Percentiles rank a stretch among this genome's conserved stretches.
These are phyloP conservation scores for Epizoanthus rinbou DNA, from an alignment of 92 coral and sea anemone species.

Conservation along the genomic window DNA sequence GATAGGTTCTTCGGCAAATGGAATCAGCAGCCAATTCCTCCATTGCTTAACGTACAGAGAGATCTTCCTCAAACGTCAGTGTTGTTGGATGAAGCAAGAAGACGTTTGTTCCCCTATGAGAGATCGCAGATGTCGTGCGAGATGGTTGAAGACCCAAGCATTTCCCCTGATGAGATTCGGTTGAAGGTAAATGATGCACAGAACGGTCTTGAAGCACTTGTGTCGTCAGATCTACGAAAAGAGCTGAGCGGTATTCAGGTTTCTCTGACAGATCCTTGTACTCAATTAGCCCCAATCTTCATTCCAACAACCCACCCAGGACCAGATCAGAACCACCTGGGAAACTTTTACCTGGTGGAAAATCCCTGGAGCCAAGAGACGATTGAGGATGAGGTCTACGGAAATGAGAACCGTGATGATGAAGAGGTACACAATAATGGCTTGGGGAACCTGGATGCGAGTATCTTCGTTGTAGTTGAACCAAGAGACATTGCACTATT, in stretches of 20 bases:
- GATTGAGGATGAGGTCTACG: background rate
- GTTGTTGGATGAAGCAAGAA: constrained; percentile 20
- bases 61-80: background rate
- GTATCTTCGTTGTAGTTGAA: constrained; percentile 57
- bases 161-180: constrained; percentile 31
- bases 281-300: constrained; percentile 56
- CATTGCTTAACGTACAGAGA: background rate
- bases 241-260: constrained; percentile 7
- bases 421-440: background rate
- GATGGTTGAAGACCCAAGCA: constrained; percentile 6
- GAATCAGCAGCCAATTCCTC: background rate
- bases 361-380: constrained; percentile 54
- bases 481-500: constrained; percentile 23
- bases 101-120: constrained; percentile 47
- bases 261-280: constrained; percentile 31
- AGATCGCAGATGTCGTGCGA: constrained; percentile 42
- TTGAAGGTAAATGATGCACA: constrained; percentile 28
- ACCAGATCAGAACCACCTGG: constrained; percentile 29
- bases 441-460: constrained; percentile 23
- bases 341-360: constrained; percentile 55
- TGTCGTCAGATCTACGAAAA: background rate
- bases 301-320: constrained; percentile 63
- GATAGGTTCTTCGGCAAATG: background rate
- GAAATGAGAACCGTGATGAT: background rate
- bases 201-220: constrained; percentile 30